Evolutionary conservation across 2,888 invertebrate genomes (phyloP).

Genomic region (Tridacna gigas): DNA sequence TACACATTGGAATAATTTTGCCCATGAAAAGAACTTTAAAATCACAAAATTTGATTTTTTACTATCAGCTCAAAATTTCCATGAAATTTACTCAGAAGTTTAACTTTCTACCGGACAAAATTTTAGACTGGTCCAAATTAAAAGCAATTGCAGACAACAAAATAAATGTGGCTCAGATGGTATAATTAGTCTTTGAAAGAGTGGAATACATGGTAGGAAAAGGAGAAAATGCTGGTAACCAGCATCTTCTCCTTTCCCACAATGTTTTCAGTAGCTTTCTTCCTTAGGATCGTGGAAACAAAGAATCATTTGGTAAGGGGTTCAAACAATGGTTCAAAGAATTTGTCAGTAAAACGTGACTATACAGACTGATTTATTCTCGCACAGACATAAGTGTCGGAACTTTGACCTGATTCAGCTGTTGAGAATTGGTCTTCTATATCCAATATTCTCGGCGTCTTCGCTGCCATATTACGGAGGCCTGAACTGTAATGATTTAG

Average conservation of each 20-base stretch:
- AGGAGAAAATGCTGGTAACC: background rate
- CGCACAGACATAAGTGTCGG: conserved; percentile 18
- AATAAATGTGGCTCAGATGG: background rate
- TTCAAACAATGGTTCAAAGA: background rate
- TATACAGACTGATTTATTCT: background rate
- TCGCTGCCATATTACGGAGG: background rate
- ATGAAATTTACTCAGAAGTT: background rate
- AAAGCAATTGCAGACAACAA: background rate
- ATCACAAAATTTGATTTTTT: background rate
- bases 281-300: background rate
- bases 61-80: background rate
- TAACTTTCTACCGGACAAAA: background rate
- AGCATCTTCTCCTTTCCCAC: background rate
- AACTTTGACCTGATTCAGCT: conserved; percentile 1
- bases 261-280: background rate
- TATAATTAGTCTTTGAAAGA: background rate
- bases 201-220: background rate
- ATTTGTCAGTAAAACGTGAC: too few species aligned
- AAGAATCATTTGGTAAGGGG: background rate
- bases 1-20: too few species aligned
- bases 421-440: background rate
- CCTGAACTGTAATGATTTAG: too few species aligned
- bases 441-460: background rate
- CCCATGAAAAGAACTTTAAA: background rate
- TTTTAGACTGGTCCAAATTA: background rate